Conservation (phyloP, 2,113 vertebrate species). For the Corythornis vintsioides region DNA sequence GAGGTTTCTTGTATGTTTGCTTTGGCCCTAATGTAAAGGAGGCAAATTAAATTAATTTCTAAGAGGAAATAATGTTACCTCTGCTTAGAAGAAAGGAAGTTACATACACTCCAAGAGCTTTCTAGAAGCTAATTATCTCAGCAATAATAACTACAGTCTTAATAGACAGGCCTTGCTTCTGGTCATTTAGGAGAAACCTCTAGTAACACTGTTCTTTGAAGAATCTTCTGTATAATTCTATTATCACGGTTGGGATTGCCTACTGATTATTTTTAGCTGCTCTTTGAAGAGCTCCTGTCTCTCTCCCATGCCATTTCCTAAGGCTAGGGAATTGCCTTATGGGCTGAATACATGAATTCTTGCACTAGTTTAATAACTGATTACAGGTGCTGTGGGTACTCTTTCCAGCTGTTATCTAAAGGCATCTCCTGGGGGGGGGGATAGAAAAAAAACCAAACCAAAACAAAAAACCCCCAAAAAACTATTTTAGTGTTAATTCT, state of each 20-base stretch:
- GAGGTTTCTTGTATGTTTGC: constrained; percentile 8
- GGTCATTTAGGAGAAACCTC: neutral
- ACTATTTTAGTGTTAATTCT: neutral
- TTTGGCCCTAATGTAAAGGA: constrained; percentile 18
- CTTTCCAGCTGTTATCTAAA: neutral
- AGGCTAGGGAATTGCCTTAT: neutral
- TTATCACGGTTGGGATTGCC: constrained; percentile 35
- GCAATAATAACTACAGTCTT: constrained; percentile 29
- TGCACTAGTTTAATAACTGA: neutral
- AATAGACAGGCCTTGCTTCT: constrained; percentile 20
- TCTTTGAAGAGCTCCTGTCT: neutral
- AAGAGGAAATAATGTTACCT: constrained; percentile 46
- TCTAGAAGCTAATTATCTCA: constrained; percentile 57
- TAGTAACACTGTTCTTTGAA: constrained; percentile 30
- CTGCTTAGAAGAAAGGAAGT: constrained; percentile 47
- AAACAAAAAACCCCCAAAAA: neutral
- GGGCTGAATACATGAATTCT: neutral
- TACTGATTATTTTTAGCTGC: constrained; percentile 11
- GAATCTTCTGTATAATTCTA: neutral
- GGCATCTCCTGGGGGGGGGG: neutral
- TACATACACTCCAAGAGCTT: neutral
- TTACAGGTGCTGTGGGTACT: neutral
- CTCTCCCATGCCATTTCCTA: neutral
- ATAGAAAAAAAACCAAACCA: too few species aligned
- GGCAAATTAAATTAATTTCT: constrained; percentile 39